A percentile compares a stretch with the other conserved stretches of the same genome.
These are phyloP conservation scores for Gymnocephalus cernua DNA, from an alignment of 2,113 vertebrate genomes.

Conservation along the genomic window DNA sequence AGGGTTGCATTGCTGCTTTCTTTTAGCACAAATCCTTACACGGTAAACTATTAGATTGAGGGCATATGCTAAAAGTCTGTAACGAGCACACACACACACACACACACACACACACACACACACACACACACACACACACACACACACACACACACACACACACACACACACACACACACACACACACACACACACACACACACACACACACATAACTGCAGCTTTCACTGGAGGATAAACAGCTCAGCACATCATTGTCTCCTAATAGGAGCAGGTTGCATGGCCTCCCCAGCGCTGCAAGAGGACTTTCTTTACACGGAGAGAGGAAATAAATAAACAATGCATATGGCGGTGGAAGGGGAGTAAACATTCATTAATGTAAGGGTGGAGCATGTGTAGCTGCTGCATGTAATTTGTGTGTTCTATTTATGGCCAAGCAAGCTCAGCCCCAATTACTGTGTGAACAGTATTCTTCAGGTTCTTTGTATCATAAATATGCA, in stretches of 20 bases:
- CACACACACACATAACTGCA: conserved; percentile 60
- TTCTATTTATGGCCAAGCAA: conserved; percentile 66
- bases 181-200: too few species aligned
- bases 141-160: conserved; percentile 32
- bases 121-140: too few species aligned
- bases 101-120: not conserved
- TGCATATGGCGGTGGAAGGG: conserved; percentile 8
- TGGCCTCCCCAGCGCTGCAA: conserved; percentile 33
- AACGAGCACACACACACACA: conserved; percentile 50
- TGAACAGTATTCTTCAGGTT: conserved; percentile 48
- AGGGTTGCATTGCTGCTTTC: conserved; percentile 16
- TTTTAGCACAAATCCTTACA: conserved; percentile 28
- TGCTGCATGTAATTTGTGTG: conserved; percentile 57
- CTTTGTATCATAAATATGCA: conserved; percentile 69
- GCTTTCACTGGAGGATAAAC: conserved; percentile 53
- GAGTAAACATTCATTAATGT: conserved; percentile 60
- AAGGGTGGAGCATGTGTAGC: conserved; percentile 60
- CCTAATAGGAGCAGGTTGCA: conserved; percentile 63
- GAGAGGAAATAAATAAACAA: conserved; percentile 61
- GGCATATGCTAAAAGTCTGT: conserved; percentile 50
- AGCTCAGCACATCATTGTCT: conserved; percentile 68
- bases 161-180: too few species aligned
- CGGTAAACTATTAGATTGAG: conserved; percentile 50
- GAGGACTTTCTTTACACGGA: conserved; percentile 19
- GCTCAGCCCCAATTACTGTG: conserved; percentile 61